Evolutionary conservation across 1,140 invertebrate species (phyloP).

Genomic region (Dufourea novaeangliae): DNA sequence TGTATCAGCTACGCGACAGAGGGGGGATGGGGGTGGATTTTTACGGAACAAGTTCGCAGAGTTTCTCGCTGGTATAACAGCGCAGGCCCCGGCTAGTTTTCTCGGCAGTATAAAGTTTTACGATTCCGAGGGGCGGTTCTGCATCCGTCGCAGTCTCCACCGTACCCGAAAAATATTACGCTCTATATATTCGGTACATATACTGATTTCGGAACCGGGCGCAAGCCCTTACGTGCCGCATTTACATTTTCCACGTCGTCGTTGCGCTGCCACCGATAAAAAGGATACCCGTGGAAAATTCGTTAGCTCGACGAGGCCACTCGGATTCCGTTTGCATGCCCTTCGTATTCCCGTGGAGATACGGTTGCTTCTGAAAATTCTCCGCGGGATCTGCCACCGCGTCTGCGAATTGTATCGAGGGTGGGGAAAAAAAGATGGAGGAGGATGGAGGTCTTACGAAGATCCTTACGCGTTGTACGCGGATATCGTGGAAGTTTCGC

Average conservation of each 20-base stretch:
- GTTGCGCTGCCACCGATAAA: too few species aligned
- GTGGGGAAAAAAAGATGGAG: too few species aligned
- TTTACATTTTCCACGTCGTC: neutral
- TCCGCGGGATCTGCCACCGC: too few species aligned
- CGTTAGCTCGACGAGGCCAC: neutral
- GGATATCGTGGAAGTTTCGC: too few species aligned
- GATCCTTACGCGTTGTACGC: too few species aligned
- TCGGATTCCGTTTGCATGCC: neutral
- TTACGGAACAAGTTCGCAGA: constrained; percentile 50
- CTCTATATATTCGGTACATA: constrained; percentile 27
- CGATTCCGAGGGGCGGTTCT: constrained; percentile 14
- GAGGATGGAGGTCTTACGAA: too few species aligned
- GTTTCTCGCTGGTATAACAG: constrained; percentile 20
- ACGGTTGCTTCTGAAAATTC: too few species aligned
- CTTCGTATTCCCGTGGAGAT: too few species aligned
- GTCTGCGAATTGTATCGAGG: too few species aligned
- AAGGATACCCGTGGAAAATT: neutral
- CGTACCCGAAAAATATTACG: constrained; percentile 38
- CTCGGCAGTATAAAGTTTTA: constrained; percentile 60
- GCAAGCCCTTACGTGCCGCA: neutral
- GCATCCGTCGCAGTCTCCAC: constrained; percentile 14
- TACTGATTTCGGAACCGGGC: constrained; percentile 11
- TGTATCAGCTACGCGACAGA: constrained; percentile 4
- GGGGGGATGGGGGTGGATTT: too few species aligned
- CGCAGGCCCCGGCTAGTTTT: constrained; percentile 18